Evolutionary conservation across 2,797 vertebrate genomes (phyloP).

Genomic region (Discoglossus pictus): DNA sequence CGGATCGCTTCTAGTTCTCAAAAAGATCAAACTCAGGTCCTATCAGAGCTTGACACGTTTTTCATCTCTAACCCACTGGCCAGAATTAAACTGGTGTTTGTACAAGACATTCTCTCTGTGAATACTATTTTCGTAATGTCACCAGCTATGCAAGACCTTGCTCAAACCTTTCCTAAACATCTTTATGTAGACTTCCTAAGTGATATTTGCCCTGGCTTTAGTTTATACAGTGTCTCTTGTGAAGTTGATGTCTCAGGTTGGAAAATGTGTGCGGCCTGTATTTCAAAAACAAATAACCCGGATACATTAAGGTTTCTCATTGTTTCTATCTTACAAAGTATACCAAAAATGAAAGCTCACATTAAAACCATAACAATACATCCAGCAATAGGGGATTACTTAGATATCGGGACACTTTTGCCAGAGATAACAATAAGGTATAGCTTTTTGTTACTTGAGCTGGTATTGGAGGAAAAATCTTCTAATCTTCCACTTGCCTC

Average conservation of each 20-base stretch:
- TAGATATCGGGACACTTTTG: slow-evolving; percentile 22
- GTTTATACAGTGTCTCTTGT: slow-evolving; percentile 45
- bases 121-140: slow-evolving; percentile 46
- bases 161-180: slow-evolving; percentile 34
- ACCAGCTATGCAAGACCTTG: slow-evolving; percentile 41
- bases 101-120: slow-evolving; percentile 31
- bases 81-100: slow-evolving; percentile 46
- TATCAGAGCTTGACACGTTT: slow-evolving; percentile 34
- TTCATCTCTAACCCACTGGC: slow-evolving; percentile 34
- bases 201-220: slow-evolving; percentile 32
- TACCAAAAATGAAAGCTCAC: slow-evolving; percentile 49
- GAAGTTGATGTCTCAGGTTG: slow-evolving; percentile 26
- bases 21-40: slow-evolving; percentile 35
- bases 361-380: slow-evolving; percentile 39
- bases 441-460: slow-evolving; percentile 28
- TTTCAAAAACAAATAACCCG: slow-evolving; percentile 37
- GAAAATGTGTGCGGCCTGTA: slow-evolving; percentile 35
- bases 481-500: slow-evolving; percentile 13
- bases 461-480: slow-evolving; percentile 19
- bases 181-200: slow-evolving; percentile 40
- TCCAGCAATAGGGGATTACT: slow-evolving; percentile 24
- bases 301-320: slow-evolving; percentile 38
- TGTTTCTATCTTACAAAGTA: slow-evolving; percentile 44
- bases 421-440: slow-evolving; percentile 29
- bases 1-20: slow-evolving; percentile 32